Conservation (phyloP, 1,140 invertebrate species). For the Aricia agestis region DNA sequence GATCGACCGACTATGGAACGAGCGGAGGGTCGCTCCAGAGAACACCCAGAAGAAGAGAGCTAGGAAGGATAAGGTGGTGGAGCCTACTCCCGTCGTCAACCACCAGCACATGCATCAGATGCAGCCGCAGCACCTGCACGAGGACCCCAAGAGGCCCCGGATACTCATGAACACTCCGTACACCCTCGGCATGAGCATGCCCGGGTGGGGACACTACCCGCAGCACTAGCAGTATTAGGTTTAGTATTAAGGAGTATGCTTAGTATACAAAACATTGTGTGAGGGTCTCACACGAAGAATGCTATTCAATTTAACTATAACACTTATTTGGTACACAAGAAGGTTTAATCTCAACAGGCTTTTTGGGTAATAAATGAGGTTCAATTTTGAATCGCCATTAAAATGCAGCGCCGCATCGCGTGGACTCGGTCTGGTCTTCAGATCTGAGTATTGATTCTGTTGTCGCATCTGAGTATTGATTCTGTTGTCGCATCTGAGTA, state of each 20-base stretch:
- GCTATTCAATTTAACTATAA: too few relatives aligned
- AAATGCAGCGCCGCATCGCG: too few relatives aligned
- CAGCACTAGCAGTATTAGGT: constrained; percentile 40
- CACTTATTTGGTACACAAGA: too few relatives aligned
- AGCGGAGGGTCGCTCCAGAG: constrained; percentile 42
- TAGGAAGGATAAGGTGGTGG: constrained; percentile 48
- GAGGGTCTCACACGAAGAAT: background rate
- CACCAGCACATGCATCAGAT: constrained; percentile 15
- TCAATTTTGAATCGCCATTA: too few relatives aligned
- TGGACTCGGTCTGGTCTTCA: too few relatives aligned
- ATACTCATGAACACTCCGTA: constrained; percentile 50
- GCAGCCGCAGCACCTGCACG: constrained; percentile 38
- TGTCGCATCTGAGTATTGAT: too few relatives aligned
- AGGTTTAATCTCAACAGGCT: too few relatives aligned
- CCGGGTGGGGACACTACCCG: constrained; percentile 55
- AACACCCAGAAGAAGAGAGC: constrained; percentile 45
- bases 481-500: too few relatives aligned
- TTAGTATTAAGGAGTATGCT: background rate
- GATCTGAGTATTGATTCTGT: too few relatives aligned
- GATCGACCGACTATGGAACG: constrained; percentile 57
- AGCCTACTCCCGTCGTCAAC: constrained; percentile 25
- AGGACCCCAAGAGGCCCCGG: constrained; percentile 41
- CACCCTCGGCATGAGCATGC: constrained; percentile 42
- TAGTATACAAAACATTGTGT: background rate
- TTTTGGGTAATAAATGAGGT: too few relatives aligned